Percentiles rank a stretch among this genome's conserved stretches.
Evolutionary conservation across 1,140 invertebrate species (phyloP).

Genomic region (Lepidurus apus): DNA sequence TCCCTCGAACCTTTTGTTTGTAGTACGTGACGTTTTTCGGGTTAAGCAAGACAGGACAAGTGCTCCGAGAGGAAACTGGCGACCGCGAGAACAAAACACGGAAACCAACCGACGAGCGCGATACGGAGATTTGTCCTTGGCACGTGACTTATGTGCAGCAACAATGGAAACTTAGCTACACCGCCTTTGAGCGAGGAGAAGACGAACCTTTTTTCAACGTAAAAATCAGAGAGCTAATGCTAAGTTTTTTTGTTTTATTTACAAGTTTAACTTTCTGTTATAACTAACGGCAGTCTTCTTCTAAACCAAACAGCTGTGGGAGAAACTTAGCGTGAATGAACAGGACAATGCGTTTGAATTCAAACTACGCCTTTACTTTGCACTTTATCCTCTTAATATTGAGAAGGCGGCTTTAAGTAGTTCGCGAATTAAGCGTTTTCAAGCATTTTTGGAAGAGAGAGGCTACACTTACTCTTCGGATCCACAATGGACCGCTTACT

Average conservation of each 20-base stretch:
- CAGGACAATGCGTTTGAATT: background rate
- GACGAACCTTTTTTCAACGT: background rate
- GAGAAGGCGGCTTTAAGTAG: background rate
- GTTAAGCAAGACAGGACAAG: background rate
- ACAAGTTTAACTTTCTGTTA: background rate
- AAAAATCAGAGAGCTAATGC: background rate
- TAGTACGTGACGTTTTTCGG: background rate
- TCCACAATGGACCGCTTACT: background rate
- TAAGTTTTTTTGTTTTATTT: background rate
- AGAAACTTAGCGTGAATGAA: background rate
- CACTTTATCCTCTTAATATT: background rate
- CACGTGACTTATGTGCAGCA: background rate
- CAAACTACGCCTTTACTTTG: background rate
- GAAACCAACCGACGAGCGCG: background rate
- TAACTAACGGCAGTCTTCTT: background rate
- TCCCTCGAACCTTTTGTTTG: too few relatives aligned
- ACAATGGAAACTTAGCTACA: background rate
- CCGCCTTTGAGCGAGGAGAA: background rate
- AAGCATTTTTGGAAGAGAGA: background rate
- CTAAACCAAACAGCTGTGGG: background rate
- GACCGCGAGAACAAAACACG: constrained; percentile 17
- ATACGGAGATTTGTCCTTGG: background rate
- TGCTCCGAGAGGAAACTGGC: background rate
- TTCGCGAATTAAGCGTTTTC: background rate
- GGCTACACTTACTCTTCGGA: background rate